Base-by-base conservation (phyloP, 2,888 invertebrate species). In the Sinhomidia bicolor region DNA sequence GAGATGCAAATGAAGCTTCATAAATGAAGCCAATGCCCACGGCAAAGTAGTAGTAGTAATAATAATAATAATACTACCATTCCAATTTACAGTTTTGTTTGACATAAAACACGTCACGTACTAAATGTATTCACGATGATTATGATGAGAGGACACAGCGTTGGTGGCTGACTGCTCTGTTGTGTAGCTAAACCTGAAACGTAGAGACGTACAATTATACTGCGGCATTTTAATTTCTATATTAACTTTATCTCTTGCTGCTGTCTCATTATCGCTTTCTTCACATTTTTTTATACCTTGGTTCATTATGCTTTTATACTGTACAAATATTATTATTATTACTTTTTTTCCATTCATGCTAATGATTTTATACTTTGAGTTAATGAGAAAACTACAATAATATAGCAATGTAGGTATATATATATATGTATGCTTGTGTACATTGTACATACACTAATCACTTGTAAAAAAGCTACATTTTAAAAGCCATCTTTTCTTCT, bases 101-200 rank as follows among this genome's bases (percentile, higher is more conserved):
- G 88, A 88, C 88, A 88, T 80, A 41, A 88, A 83, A 88, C 88
- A 88, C 88, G 88, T 88, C 88, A 88, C 88, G 88, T 78, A 82
- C 41, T 78, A 62, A 78, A 82, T 88, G 83, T 83, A 88, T 76
- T 88, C 88, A 81, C 78, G 85, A 60, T 36, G 32, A 9, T 32
- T 17, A 0, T 65, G 23, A 81, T 44, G 65, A 60, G 79, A 36
- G 1, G 62, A 4, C 7, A 23, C 17, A 12, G 26, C 23, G 57
- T 57, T 62, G 62, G 62, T 62, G 29, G 29, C 26, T 51, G 7
- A 54, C 14, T 57, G 57, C 10, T 4, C 9, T 10, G 0, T 57
- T 17, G 51, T 51, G 51, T n/a, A 5, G 12, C 36, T 36, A 36
- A 36, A 36, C 44, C 12, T 44, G 12, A 12, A 12, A 36, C 36